phyloP scores from a whole-genome alignment of 1,140 invertebrate genomes.

The Bombus consobrinus region DNA sequence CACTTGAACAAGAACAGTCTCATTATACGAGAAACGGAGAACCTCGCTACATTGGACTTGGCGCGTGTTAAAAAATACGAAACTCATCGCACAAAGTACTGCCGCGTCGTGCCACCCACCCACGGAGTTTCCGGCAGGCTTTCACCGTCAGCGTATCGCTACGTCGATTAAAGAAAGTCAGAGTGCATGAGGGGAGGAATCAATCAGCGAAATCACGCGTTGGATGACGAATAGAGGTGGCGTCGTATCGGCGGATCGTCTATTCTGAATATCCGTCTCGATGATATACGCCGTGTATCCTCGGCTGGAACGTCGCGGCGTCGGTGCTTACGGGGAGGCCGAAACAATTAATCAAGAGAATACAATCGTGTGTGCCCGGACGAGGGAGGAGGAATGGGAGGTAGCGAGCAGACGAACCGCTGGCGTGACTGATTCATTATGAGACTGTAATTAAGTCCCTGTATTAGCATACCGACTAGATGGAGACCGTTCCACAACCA shows the following conservation, averaged over 20 bases:
- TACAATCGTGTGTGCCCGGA: constrained; percentile 66
- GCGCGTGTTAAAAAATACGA: background rate
- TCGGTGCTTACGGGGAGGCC: constrained; percentile 9
- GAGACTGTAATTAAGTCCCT: constrained; percentile 75
- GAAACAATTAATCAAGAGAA: constrained; percentile 75
- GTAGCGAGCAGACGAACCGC: constrained; percentile 19
- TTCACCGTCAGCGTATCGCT: background rate
- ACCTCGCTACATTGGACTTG: background rate
- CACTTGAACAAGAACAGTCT: background rate
- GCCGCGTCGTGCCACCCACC: background rate
- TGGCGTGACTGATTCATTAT: constrained; percentile 79
- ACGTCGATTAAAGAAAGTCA: background rate
- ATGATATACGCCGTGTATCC: constrained; percentile 35
- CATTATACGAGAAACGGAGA: background rate
- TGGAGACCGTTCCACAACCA: constrained; percentile 19
- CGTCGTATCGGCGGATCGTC: constrained; percentile 17
- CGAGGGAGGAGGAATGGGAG: background rate
- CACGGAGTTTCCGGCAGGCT: background rate
- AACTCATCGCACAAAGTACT: background rate
- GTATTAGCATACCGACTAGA: constrained; percentile 77
- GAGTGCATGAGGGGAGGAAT: background rate
- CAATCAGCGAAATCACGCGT: constrained; percentile 45
- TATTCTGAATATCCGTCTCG: background rate
- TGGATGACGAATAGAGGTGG: constrained; percentile 47
- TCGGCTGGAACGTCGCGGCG: background rate